Conservation (phyloP, 1,140 invertebrate genomes). For the Zaprionus kolodkinae region DNA sequence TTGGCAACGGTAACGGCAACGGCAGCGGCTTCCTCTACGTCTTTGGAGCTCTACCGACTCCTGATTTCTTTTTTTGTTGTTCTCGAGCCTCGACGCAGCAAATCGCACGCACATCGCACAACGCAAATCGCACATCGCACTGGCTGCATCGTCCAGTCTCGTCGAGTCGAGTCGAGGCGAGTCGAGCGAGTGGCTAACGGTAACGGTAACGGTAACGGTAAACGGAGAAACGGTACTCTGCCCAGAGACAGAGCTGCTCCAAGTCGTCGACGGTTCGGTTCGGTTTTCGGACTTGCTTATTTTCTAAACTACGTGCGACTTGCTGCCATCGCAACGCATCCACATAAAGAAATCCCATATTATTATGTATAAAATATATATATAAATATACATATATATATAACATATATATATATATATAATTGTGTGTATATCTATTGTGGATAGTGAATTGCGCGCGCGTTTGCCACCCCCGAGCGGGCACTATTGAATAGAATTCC, state of each 20-base stretch:
- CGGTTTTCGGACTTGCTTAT: constrained; percentile 81
- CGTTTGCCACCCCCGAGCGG: constrained; percentile 64
- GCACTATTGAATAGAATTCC: constrained; percentile 71
- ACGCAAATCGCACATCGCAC: constrained; percentile 40
- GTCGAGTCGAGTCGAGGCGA: neutral
- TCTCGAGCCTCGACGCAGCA: constrained; percentile 69
- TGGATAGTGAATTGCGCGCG: constrained; percentile 71
- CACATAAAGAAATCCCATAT: constrained; percentile 64
- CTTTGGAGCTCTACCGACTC: constrained; percentile 83
- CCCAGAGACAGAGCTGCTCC: constrained; percentile 73
- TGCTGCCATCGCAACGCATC: constrained; percentile 43
- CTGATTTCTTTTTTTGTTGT: constrained; percentile 26
- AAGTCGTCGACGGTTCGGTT: constrained; percentile 82
- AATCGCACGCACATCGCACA: constrained; percentile 46
- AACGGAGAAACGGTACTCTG: constrained; percentile 39
- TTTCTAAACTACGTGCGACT: constrained; percentile 67
- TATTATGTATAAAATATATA: constrained; percentile 79
- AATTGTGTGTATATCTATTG: constrained; percentile 61
- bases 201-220: too few relatives aligned
- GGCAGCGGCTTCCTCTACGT: constrained; percentile 81
- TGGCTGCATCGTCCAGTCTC: constrained; percentile 5
- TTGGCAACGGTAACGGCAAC: constrained; percentile 66
- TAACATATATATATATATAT: constrained; percentile 66
- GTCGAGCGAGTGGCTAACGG: constrained; percentile 19
- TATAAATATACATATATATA: constrained; percentile 66